phyloP scores from a whole-genome alignment of 2,113 vertebrate genomes.

The Aegotheles bennettii region DNA sequence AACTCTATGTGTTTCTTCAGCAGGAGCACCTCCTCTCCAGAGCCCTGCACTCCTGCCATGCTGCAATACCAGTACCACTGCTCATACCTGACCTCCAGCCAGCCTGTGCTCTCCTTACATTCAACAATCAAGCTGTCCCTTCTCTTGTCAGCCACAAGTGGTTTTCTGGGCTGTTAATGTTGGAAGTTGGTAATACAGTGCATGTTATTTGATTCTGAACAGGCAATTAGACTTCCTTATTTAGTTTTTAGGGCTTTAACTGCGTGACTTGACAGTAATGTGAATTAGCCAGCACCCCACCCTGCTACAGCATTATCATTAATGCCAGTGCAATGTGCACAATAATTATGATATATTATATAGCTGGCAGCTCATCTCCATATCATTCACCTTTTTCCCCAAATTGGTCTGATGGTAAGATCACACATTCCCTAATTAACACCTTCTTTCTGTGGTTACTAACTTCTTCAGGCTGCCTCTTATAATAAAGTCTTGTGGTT shows the following conservation, averaged over 20 bases:
- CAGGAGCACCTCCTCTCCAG: neutral
- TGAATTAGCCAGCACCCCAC: constrained; percentile 28
- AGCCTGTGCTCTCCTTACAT: neutral
- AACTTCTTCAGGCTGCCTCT: constrained; percentile 35
- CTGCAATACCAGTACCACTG: neutral
- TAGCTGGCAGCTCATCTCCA: constrained; percentile 62
- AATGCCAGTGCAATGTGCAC: constrained; percentile 17
- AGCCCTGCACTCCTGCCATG: neutral
- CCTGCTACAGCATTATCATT: neutral
- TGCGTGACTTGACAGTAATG: constrained; percentile 43
- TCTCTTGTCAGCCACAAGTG: neutral
- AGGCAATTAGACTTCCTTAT: constrained; percentile 46
- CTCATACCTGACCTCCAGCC: neutral
- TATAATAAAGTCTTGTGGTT: constrained; percentile 59
- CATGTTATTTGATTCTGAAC: constrained; percentile 7
- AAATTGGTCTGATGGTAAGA: constrained; percentile 59
- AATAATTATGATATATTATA: constrained; percentile 67
- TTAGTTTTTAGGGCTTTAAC: constrained; percentile 37
- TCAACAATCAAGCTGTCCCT: neutral
- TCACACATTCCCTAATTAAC: constrained; percentile 73
- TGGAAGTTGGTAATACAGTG: constrained; percentile 37
- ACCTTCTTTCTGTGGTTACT: constrained; percentile 45
- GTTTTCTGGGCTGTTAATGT: neutral
- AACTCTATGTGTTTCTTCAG: rapidly evolving
- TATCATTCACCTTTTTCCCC: constrained; percentile 51